Evolutionary conservation across 2,797 vertebrate species (phyloP).

Genomic region (Hephaestus fuliginosus): DNA sequence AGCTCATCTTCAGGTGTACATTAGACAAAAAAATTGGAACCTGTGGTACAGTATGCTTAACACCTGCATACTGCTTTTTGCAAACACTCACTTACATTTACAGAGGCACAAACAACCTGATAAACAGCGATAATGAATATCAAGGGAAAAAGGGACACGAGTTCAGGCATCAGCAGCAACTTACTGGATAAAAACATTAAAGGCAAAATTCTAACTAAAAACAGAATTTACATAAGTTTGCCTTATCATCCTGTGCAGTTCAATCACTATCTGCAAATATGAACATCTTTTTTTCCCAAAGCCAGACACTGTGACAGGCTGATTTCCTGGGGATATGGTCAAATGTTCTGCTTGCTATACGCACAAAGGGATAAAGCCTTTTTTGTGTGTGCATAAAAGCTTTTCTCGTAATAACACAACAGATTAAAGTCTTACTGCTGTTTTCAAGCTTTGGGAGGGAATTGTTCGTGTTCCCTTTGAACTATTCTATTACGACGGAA

Average conservation of each 20-base stretch:
- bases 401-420: slow-evolving; percentile 52
- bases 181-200: slow-evolving; percentile 49
- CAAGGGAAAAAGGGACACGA: slow-evolving; percentile 11
- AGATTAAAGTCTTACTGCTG: slow-evolving; percentile 57
- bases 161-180: slow-evolving; percentile 43
- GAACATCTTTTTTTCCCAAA: slow-evolving; percentile 41
- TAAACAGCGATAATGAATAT: slow-evolving; percentile 43
- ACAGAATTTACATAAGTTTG: slow-evolving; percentile 42
- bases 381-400: slow-evolving; percentile 46
- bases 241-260: slow-evolving; percentile 49
- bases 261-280: slow-evolving; percentile 61
- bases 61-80: slow-evolving; percentile 7
- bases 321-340: slow-evolving; percentile 62
- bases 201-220: slow-evolving; percentile 44
- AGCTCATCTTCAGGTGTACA: not conserved
- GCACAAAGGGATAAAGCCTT: slow-evolving; percentile 57
- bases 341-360: slow-evolving; percentile 55
- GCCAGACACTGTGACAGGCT: slow-evolving; percentile 50
- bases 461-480: slow-evolving; percentile 47
- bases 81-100: slow-evolving; percentile 13
- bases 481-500: slow-evolving; percentile 26
- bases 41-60: slow-evolving; percentile 2
- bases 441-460: slow-evolving; percentile 33
- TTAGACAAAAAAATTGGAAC: not conserved
- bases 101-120: slow-evolving; percentile 42